Base-by-base conservation (phyloP, 2,797 vertebrate species). In the Podargus strigoides region DNA sequence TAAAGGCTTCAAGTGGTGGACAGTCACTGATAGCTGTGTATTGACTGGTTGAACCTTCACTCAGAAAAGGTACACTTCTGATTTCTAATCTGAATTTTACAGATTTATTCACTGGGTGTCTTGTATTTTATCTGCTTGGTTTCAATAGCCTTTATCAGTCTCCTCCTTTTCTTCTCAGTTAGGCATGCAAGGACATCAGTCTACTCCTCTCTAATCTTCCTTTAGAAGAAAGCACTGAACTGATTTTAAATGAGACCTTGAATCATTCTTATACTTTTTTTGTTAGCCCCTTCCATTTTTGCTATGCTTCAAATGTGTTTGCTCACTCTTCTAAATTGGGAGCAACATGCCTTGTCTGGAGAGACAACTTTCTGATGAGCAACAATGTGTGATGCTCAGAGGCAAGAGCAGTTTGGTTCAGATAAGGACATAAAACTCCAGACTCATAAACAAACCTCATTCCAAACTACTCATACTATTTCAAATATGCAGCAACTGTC, bases 401-500 rank as follows among this genome's bases (percentile, higher is more conserved):
- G 78, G 69, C 46, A 2, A 10, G 41, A 92, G 66, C 30, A 66
- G 36, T 32, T 91, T 84, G 49, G 89, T 95, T 96, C 87, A 81
- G 87, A 93, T 86, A 86, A 86, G 89, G 93, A 88, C 93, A 89
- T 42, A 20, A 66, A 93, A 78, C 62, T 68, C 69, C 49, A 59
- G 68, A 72, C 60, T 68, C 37, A 36, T 93, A 94, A 91, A 83
- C 76, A 94, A 81, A 36, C 8, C 14, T 81, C 41, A 50, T 89
- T 90, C 86, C 84, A 94, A 84, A 76, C 36, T 75, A 37, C 41
- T 88, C 17, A 4, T 6, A 37, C 59, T 76, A 82, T 92, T 87
- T 90, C 52, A 89, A 87, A 73, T 87, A 95, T 82, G 58, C 39
- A 19, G 17, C 55, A 18, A 66, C 55, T 0, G 28, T 88, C 89